Base-by-base conservation (phyloP, 2,888 invertebrate genomes). In the Clanis bilineata region DNA sequence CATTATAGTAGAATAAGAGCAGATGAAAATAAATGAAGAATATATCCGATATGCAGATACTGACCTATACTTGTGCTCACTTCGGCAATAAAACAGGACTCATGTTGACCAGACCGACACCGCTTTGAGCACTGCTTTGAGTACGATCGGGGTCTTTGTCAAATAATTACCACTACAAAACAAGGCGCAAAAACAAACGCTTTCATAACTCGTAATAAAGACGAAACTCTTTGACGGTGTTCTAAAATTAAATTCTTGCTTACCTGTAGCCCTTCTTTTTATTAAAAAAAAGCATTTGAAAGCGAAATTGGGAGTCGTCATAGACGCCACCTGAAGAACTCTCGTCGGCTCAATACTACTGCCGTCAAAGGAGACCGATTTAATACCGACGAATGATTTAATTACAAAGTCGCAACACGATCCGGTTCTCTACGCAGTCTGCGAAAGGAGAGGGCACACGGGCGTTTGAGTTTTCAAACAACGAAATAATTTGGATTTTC, bases 311-410 rank as follows among this genome's bases (percentile, higher is more conserved):
- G 45, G 45, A 56, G 56, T 38, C 38, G 75, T 78, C 76, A 74
- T 79, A 71, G 76, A 73, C 73, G 44, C 44, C 59, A 72, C 72
- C 71, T 77, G 74, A 73, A 82, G 79, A 72, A 71, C 78, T 71
- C 80, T 82, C 79, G 76, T 79, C 76, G 74, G 72, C 79, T 79
- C 81, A 82, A 83, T 84, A 81, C 78, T 45, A 44, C 55, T 77
- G 75, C 76, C 82, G 77, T 82, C 81, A 83, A 84, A 84, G 76
- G 77, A 77, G 73, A 66, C 73, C 75, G 83, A 80, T 82, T 85
- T 85, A 85, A 84, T 85, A 83, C 84, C 73, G 76, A 83, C 82
- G 80, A 83, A 84, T 85, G 82, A 86, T 86, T 86, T 86, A 86
- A 86, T 86, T 86, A 85, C 80, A 75, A 79, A 83, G 79, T 80